Evolutionary conservation across 2,888 invertebrate species (phyloP).

Genomic region (Erannis defoliaria): DNA sequence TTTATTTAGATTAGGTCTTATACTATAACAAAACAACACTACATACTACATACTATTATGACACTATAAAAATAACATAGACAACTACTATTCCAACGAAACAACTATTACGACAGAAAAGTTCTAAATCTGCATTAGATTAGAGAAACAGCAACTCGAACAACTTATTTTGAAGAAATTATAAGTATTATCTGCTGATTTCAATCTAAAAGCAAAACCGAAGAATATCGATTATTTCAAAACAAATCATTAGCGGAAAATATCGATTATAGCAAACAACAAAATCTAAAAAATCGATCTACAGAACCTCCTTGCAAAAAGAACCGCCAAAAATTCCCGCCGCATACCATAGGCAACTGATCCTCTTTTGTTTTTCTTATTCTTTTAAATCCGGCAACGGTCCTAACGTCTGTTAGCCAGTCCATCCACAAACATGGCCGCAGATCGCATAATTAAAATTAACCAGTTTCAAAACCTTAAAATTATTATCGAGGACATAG

Average conservation of each 20-base stretch:
- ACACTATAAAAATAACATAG: no score
- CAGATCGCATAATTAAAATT: constrained; percentile 44
- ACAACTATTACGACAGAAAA: no score
- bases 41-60: no score
- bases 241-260: neutral
- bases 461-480: constrained; percentile 54
- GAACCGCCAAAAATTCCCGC: constrained; percentile 58
- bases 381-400: constrained; percentile 81
- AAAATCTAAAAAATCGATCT: constrained; percentile 20
- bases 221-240: neutral
- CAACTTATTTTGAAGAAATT: no score
- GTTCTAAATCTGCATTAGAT: no score
- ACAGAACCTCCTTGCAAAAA: constrained; percentile 58
- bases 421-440: constrained; percentile 65
- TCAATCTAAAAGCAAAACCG: no score
- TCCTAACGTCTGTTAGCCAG: constrained; percentile 67
- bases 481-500: constrained; percentile 58
- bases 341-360: constrained; percentile 65
- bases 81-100: no score
- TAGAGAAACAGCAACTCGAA: no score
- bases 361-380: constrained; percentile 63
- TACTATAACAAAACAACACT: no score
- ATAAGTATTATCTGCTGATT: no score
- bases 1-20: no score
- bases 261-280: constrained; percentile 7